Conservation (phyloP, 2,888 invertebrate genomes). For the Gasteruption jaculator region DNA sequence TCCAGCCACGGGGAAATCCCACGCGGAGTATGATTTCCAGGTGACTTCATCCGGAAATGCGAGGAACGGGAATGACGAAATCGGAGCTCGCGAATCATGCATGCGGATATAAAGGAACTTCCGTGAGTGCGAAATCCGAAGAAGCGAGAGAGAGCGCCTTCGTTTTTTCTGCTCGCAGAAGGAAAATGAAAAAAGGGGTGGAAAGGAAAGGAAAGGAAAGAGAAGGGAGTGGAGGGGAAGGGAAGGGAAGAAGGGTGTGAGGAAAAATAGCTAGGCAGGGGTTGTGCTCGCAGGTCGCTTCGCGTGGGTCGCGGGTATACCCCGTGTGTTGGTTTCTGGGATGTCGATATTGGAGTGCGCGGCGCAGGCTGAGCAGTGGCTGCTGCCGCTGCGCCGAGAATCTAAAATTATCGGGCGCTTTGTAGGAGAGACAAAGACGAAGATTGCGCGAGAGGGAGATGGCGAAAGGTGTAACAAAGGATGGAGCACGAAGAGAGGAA, state of each 20-base stretch:
- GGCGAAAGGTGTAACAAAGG: slow-evolving; percentile 1
- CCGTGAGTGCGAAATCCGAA: too few species aligned
- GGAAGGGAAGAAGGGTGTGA: too few species aligned
- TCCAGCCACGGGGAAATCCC: too few species aligned
- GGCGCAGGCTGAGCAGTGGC: slow-evolving; percentile 45
- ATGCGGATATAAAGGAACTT: too few species aligned
- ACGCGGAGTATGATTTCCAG: too few species aligned
- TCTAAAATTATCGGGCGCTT: slow-evolving; percentile 45
- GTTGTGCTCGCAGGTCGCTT: slow-evolving; percentile 17
- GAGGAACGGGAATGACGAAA: too few species aligned
- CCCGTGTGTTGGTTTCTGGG: too few species aligned
- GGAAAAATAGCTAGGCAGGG: too few species aligned
- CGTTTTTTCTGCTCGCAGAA: slow-evolving; percentile 10
- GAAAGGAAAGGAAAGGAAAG: slow-evolving; percentile 9
- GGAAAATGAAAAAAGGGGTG: slow-evolving; percentile 4
- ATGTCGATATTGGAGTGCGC: slow-evolving; percentile 50
- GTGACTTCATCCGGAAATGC: too few species aligned
- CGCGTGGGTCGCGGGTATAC: slow-evolving; percentile 23
- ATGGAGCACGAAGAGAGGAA: not conserved
- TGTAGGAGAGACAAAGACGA: slow-evolving; percentile 15
- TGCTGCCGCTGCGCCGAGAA: slow-evolving; percentile 40
- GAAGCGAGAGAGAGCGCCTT: too few species aligned
- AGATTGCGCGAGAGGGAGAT: not conserved
- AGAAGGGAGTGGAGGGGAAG: slow-evolving; percentile 2
- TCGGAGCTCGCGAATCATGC: too few species aligned